Conservation (phyloP, 35 echinoderm and acorn worm species). For the Strongylocentrotus purpuratus region DNA sequence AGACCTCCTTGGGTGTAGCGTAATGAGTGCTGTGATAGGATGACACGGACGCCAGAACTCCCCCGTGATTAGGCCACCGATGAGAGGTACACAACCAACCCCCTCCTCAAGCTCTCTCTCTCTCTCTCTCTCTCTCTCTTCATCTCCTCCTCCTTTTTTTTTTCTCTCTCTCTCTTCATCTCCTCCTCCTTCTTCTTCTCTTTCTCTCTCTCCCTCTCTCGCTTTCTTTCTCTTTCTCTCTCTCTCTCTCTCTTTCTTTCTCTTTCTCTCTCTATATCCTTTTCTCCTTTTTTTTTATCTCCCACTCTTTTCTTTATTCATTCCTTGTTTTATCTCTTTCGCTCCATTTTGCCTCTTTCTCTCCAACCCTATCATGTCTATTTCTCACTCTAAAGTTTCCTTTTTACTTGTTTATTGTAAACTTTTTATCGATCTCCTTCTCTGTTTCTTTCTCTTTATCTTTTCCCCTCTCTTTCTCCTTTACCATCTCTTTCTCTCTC, state of each 20-base stretch:
- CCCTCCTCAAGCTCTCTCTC: not conserved
- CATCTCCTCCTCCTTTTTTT: not conserved
- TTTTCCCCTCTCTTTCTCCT: no score
- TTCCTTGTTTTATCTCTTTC: no score
- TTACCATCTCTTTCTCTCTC: not conserved
- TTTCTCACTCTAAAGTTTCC: no score
- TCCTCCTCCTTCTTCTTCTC: not conserved
- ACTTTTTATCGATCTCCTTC: no score
- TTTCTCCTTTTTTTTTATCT: no score
- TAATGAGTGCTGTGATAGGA: conserved; percentile 40
- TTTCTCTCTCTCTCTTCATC: not conserved
- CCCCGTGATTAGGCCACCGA: not conserved
- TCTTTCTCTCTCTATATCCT: not conserved
- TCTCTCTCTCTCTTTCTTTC: not conserved
- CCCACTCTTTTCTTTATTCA: no score
- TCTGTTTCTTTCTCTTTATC: no score
- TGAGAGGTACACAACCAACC: not conserved
- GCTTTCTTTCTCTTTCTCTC: not conserved
- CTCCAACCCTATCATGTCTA: no score
- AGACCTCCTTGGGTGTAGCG: not conserved
- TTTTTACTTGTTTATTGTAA: no score
- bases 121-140: not conserved
- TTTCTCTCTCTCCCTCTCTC: not conserved
- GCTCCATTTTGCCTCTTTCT: no score
- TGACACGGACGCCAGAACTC: conserved; percentile 26